Percentiles rank a stretch among this genome's conserved stretches.
Conservation (phyloP, 2,797 vertebrate genomes). For the Arrhamphus sclerolepis region DNA sequence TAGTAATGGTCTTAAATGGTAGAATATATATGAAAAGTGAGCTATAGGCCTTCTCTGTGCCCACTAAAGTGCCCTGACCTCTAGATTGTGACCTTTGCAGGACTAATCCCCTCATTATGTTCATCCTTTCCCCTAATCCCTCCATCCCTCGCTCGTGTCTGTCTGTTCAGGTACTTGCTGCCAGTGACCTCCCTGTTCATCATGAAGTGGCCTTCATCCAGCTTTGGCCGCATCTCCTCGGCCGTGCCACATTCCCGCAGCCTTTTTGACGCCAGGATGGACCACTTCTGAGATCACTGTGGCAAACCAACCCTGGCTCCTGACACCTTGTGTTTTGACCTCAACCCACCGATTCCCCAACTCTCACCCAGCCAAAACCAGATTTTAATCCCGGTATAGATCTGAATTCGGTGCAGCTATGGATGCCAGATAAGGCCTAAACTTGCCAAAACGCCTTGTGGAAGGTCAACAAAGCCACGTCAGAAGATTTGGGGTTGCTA, state of each 20-base stretch:
- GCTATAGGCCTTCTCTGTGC: constrained; percentile 56
- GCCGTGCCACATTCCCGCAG: constrained; percentile 86
- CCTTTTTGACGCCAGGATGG: constrained; percentile 89
- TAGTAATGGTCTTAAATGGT: constrained; percentile 44
- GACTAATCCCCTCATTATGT: constrained; percentile 82
- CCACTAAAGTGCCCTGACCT: constrained; percentile 72
- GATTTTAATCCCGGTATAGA: constrained; percentile 48
- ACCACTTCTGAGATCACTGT: constrained; percentile 84
- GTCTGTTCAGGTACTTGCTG: constrained; percentile 92
- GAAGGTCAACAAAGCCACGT: constrained; percentile 43
- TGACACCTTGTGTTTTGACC: constrained; percentile 63
- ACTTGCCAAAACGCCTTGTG: constrained; percentile 35
- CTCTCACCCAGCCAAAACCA: constrained; percentile 56
- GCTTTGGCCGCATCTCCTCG: constrained; percentile 84
- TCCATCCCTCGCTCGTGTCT: constrained; percentile 66
- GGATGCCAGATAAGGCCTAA: constrained; percentile 40
- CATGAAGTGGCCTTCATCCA: constrained; percentile 90
- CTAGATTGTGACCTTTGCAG: constrained; percentile 76
- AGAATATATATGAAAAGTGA: constrained; percentile 45
- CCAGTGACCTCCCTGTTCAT: constrained; percentile 95
- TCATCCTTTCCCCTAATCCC: constrained; percentile 73
- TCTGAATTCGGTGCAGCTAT: constrained; percentile 48
- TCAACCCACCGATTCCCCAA: constrained; percentile 31
- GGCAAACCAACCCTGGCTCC: constrained; percentile 53
- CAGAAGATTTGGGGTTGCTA: constrained; percentile 33